A percentile compares a stretch with the other conserved stretches of the same genome.
Conservation (phyloP, 2,888 invertebrate genomes). For the Bedellia somnulentella region DNA sequence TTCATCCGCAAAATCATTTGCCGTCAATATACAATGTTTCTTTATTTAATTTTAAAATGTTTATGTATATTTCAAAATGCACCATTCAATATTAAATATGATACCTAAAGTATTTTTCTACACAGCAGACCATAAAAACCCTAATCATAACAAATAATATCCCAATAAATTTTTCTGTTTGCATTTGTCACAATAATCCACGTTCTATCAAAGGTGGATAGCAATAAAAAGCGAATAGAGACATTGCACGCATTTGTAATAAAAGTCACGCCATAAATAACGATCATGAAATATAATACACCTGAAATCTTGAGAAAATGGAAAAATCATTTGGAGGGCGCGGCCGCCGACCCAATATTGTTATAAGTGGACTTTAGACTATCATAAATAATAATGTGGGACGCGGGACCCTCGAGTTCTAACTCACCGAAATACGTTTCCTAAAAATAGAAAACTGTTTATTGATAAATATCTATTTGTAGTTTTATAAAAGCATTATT, state of each 20-base stretch:
- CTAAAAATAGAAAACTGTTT: too few relatives aligned
- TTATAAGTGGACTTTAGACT: slow-evolving; percentile 57
- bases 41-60: too few relatives aligned
- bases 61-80: too few relatives aligned
- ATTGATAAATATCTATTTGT: too few relatives aligned
- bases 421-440: slow-evolving; percentile 2
- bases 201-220: too few relatives aligned
- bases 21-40: too few relatives aligned
- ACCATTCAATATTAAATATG: too few relatives aligned
- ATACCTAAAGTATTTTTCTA: too few relatives aligned
- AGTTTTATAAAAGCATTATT: too few relatives aligned
- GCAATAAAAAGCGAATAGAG: slow-evolving; percentile 58
- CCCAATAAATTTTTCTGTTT: slow-evolving; percentile 32
- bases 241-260: slow-evolving; percentile 60
- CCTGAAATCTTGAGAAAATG: slow-evolving; percentile 61
- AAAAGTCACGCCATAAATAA: slow-evolving; percentile 60
- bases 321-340: slow-evolving; percentile 59
- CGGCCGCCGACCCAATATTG: slow-evolving; percentile 56
- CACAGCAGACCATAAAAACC: too few relatives aligned
- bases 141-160: too few relatives aligned
- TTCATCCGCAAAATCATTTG: too few relatives aligned
- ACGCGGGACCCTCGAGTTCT: slow-evolving; percentile 2
- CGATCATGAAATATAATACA: slow-evolving; percentile 62
- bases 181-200: slow-evolving; percentile 43
- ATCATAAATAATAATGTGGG: slow-evolving; percentile 55